These are phyloP conservation scores for Moxostoma hubbsi DNA, from an alignment of 2,797 vertebrate genomes.

Conservation along the genomic window DNA sequence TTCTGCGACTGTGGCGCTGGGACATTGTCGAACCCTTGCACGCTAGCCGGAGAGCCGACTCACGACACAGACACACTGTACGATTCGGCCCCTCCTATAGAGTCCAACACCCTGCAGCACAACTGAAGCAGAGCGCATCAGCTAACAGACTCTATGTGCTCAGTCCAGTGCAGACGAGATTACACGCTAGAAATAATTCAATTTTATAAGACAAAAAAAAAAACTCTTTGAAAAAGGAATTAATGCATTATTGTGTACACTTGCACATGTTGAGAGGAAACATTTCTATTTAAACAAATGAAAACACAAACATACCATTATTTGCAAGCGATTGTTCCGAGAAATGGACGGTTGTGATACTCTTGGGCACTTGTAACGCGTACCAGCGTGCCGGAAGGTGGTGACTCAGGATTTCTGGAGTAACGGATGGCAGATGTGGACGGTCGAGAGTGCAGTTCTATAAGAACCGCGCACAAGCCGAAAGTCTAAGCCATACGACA, in stretches of 20 bases:
- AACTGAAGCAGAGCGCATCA: constrained; percentile 85
- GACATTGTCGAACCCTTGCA: constrained; percentile 97
- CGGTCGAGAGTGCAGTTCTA: constrained; percentile 81
- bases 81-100: constrained; percentile 99
- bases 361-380: neutral
- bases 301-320: constrained; percentile 42
- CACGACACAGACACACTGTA: constrained; percentile 99
- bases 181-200: constrained; percentile 69
- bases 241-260: constrained; percentile 39
- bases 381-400: constrained; percentile 48
- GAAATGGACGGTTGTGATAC: constrained; percentile 33
- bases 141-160: constrained; percentile 72
- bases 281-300: constrained; percentile 62
- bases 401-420: constrained; percentile 54
- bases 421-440: constrained; percentile 40
- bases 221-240: constrained; percentile 53
- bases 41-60: constrained; percentile 97
- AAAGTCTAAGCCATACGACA: constrained; percentile 76
- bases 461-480: constrained; percentile 79
- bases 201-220: constrained; percentile 57
- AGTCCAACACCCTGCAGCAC: constrained; percentile 99
- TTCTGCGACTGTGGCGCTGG: constrained; percentile 99
- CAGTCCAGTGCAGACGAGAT: constrained; percentile 78
- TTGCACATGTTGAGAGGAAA: constrained; percentile 81
- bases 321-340: constrained; percentile 55